Conservation (phyloP, 2,888 invertebrate genomes). For the Meliscaeva auricollis region DNA sequence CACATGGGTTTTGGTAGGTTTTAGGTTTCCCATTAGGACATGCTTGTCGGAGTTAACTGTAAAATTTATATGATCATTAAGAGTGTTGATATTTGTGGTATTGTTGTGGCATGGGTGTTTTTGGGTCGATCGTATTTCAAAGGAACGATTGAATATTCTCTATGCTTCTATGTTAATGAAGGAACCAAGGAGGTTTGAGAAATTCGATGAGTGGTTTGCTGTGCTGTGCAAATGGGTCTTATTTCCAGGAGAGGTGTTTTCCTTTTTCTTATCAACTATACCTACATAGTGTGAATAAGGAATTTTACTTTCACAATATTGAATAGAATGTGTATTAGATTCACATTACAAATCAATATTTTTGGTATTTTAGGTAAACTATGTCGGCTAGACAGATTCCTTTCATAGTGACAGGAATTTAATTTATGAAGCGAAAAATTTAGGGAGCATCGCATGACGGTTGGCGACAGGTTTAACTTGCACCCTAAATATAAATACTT, state of each 20-base stretch:
- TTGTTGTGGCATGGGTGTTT: constrained; percentile 45
- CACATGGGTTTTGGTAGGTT: background rate
- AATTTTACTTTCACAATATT: background rate
- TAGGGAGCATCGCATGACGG: too few relatives aligned
- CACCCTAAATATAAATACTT: too few relatives aligned
- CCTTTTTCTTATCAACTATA: background rate
- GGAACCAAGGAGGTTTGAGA: background rate
- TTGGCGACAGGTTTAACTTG: too few relatives aligned
- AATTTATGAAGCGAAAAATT: background rate
- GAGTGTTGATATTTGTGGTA: constrained; percentile 65
- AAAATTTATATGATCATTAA: constrained; percentile 66
- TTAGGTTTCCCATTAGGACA: background rate
- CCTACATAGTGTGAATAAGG: background rate
- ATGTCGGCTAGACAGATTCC: background rate
- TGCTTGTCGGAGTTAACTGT: constrained; percentile 30
- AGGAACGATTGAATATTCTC: constrained; percentile 1
- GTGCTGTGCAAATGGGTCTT: background rate
- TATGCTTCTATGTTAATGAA: background rate
- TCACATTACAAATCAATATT: background rate
- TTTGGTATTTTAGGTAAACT: background rate
- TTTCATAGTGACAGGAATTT: background rate
- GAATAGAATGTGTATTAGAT: constrained; percentile 3
- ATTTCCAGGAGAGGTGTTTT: background rate
- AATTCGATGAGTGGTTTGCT: constrained; percentile 12
- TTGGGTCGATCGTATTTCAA: constrained; percentile 26